Conservation (phyloP, 2,888 invertebrate genomes). For the Tuberolachnus salignus region DNA sequence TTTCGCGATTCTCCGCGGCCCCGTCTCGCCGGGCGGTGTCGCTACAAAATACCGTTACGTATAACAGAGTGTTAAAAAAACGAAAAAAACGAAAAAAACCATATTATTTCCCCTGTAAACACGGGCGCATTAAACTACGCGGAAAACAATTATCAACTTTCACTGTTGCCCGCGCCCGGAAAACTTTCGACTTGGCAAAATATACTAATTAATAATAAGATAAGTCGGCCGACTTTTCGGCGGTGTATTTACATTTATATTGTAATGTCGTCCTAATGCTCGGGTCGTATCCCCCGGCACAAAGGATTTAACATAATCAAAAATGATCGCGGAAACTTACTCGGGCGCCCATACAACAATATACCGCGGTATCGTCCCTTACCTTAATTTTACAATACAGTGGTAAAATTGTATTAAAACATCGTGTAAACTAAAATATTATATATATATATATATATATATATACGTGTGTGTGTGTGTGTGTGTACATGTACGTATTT, state of each 20-base stretch:
- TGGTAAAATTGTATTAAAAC: neutral
- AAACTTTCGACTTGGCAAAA: constrained; percentile 36
- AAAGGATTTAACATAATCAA: constrained; percentile 19
- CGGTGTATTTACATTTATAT: constrained; percentile 33
- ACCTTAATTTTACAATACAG: constrained; percentile 14
- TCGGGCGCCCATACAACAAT: no score
- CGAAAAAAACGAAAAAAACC: neutral
- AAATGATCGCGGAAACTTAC: constrained; percentile 17
- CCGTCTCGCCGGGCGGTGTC: no score
- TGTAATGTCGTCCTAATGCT: constrained; percentile 13
- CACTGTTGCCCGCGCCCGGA: neutral
- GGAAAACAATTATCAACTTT: constrained; percentile 39
- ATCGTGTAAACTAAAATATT: neutral
- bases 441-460: no score
- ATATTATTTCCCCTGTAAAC: neutral
- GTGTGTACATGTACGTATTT: no score
- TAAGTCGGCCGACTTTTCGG: constrained; percentile 18
- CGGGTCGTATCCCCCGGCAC: neutral
- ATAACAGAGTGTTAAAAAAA: neutral
- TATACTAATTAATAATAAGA: constrained; percentile 34
- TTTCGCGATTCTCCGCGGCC: no score
- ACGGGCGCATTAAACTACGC: neutral
- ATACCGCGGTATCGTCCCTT: neutral
- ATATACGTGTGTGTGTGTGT: no score
- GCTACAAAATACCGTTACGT: neutral